Evolutionary conservation across 1,140 invertebrate genomes (phyloP).

Genomic region (Phenacoccus solenopsis): DNA sequence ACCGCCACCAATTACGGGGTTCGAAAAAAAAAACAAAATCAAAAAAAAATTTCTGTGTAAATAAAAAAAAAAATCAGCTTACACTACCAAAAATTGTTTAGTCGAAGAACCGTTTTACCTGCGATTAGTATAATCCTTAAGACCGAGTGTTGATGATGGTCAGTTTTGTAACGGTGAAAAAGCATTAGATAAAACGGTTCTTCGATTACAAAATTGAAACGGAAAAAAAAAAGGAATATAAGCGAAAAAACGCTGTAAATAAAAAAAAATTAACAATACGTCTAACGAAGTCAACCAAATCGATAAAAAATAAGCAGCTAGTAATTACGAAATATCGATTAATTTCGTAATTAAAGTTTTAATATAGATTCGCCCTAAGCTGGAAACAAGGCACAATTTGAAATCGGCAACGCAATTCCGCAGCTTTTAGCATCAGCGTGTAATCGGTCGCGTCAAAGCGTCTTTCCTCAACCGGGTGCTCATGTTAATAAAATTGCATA

Average conservation of each 20-base stretch:
- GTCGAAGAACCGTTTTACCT: background rate
- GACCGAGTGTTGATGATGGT: too few relatives aligned
- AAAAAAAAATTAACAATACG: background rate
- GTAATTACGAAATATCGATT: too few relatives aligned
- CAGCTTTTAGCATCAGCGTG: too few relatives aligned
- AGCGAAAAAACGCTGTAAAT: background rate
- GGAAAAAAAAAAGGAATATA: background rate
- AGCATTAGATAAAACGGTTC: background rate
- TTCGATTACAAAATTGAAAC: background rate
- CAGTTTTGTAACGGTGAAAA: background rate
- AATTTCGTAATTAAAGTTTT: conserved; percentile 10
- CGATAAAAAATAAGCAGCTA: background rate
- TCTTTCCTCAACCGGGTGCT: background rate
- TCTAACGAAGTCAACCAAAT: background rate
- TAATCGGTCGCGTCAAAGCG: background rate
- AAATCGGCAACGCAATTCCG: background rate
- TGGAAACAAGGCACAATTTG: background rate
- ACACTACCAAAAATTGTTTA: background rate
- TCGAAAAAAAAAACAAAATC: conserved; percentile 5
- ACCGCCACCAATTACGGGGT: conserved; percentile 18
- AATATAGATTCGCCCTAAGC: conserved; percentile 10
- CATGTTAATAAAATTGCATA: conserved; percentile 3
- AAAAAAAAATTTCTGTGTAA: background rate
- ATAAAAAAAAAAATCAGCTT: conserved; percentile 17
- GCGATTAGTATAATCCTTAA: background rate